phyloP scores from a whole-genome alignment of 2,113 vertebrate genomes.

The Geothlypis trichas region DNA sequence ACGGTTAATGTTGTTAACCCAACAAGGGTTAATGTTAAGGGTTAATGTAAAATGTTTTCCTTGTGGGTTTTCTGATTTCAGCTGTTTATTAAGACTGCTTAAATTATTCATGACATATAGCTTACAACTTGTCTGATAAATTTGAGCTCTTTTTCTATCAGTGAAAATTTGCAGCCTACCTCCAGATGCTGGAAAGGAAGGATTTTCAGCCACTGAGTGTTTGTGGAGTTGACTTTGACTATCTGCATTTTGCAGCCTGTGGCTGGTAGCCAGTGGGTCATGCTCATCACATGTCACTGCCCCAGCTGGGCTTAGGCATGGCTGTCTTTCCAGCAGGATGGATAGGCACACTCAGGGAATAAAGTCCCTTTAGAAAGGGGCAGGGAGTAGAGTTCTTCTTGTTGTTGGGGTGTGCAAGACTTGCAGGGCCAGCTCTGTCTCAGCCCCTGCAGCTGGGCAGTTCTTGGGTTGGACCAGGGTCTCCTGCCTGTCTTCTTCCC shows the following conservation, averaged over 20 bases:
- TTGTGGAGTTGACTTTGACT: neutral
- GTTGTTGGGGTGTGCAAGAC: accelerated
- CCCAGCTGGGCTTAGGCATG: neutral
- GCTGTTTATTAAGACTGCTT: neutral
- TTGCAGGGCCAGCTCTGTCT: neutral
- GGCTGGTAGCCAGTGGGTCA: neutral
- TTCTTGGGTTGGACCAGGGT: neutral
- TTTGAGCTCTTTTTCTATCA: neutral
- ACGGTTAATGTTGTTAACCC: no score
- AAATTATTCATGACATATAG: slow-evolving; percentile 19
- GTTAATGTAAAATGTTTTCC: neutral
- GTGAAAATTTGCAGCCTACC: neutral
- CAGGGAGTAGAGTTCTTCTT: neutral
- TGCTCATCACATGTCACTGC: neutral
- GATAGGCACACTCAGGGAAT: accelerated
- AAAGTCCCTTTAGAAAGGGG: neutral
- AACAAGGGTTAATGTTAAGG: no score
- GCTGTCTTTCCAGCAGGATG: neutral
- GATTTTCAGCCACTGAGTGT: neutral
- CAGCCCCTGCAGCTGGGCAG: neutral
- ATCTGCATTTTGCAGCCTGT: neutral
- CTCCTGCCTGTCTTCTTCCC: neutral
- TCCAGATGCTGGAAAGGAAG: neutral
- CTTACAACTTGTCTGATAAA: neutral
- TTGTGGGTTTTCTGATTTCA: neutral